These are phyloP conservation scores for Athalia rosae DNA, from an alignment of 2,888 invertebrate species.

Conservation along the genomic window DNA sequence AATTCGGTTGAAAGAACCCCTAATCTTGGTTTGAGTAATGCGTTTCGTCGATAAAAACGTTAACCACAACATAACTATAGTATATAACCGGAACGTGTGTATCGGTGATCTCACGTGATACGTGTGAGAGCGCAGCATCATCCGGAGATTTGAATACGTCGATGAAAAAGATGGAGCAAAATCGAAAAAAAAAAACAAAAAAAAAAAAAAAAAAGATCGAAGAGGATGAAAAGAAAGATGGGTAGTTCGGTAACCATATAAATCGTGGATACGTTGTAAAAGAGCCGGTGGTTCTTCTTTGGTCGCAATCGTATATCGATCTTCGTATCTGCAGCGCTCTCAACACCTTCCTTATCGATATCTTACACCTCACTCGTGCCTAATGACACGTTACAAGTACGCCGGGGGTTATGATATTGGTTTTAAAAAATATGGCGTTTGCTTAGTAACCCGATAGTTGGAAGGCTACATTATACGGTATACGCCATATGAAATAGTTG, in stretches of 20 bases:
- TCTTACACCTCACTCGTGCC: constrained; percentile 51
- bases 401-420: constrained; percentile 61
- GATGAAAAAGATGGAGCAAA: neutral
- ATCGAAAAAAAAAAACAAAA: neutral
- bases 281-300: constrained; percentile 30
- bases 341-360: constrained; percentile 72
- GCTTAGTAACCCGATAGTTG: constrained; percentile 67
- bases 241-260: neutral
- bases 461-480: neutral
- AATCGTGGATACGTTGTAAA: neutral
- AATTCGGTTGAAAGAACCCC: constrained; percentile 34
- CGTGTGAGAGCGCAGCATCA: neutral
- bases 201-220: neutral
- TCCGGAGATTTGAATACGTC: constrained; percentile 40
- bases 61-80: constrained; percentile 34
- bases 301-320: constrained; percentile 23
- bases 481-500: neutral
- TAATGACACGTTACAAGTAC: constrained; percentile 70
- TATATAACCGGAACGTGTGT: neutral
- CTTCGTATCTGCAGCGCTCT: constrained; percentile 66
- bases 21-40: constrained; percentile 35
- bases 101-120: too few species aligned
- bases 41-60: constrained; percentile 34
- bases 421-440: constrained; percentile 66
- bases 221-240: too few species aligned